Evolutionary conservation across 2,797 vertebrate species (phyloP).

Genomic region (Amblyopsis hoosieri): DNA sequence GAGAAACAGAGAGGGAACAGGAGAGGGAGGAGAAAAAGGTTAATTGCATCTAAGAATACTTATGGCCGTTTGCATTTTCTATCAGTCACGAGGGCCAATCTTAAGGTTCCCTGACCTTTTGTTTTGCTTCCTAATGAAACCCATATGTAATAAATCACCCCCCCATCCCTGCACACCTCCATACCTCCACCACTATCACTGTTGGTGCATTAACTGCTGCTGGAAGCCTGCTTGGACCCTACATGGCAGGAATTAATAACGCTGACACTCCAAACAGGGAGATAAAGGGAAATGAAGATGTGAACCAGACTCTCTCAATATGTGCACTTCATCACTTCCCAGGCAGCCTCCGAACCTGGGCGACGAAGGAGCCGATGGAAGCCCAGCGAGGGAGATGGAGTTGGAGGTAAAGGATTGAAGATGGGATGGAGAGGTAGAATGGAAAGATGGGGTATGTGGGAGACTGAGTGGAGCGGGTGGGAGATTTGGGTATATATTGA

Average conservation of each 20-base stretch:
- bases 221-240: constrained; percentile 50
- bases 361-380: constrained; percentile 17
- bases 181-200: constrained; percentile 39
- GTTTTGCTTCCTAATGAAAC: constrained; percentile 71
- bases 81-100: constrained; percentile 57
- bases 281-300: constrained; percentile 77
- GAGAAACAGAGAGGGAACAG: no score
- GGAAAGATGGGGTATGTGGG: constrained; percentile 16
- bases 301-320: constrained; percentile 71
- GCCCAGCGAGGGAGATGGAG: not conserved
- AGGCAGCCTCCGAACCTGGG: constrained; percentile 49
- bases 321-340: constrained; percentile 70
- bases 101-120: constrained; percentile 74
- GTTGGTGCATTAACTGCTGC: constrained; percentile 52
- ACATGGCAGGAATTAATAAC: constrained; percentile 69
- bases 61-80: constrained; percentile 70
- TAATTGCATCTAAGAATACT: constrained; percentile 63
- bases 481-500: not conserved
- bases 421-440: constrained; percentile 14
- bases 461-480: not conserved
- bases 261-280: constrained; percentile 62
- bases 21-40: no score
- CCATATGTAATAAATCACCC: constrained; percentile 68
- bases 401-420: constrained; percentile 9
- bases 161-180: constrained; percentile 29